Conservation (phyloP, 2,113 vertebrate species). For the Osmerus eperlanus region DNA sequence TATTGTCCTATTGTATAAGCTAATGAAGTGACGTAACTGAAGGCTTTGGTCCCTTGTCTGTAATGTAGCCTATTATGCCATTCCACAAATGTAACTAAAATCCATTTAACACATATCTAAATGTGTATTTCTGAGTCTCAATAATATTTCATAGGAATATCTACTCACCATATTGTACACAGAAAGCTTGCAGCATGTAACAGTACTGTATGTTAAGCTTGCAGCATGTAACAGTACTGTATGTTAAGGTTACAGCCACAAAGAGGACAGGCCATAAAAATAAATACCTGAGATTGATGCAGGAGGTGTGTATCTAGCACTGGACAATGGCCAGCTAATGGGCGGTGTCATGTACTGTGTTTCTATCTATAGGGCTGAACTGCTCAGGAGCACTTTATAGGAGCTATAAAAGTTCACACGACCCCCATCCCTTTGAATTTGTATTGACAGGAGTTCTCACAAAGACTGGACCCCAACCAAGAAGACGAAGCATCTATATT, state of each 20-base stretch:
- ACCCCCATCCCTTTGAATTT: slow-evolving; percentile 49
- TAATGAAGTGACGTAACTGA: slow-evolving; percentile 59
- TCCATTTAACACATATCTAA: too few species aligned
- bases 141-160: too few species aligned
- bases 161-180: too few species aligned
- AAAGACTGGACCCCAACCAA: slow-evolving; percentile 31
- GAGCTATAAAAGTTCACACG: slow-evolving; percentile 57
- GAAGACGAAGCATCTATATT: slow-evolving; percentile 19
- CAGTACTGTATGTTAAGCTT: too few species aligned
- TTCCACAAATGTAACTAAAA: too few species aligned
- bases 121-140: too few species aligned
- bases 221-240: too few species aligned
- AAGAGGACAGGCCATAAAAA: neutral
- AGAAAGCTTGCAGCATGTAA: too few species aligned
- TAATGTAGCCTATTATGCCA: too few species aligned
- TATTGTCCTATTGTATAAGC: slow-evolving; percentile 50
- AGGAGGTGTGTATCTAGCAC: slow-evolving; percentile 21
- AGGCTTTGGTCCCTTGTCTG: neutral
- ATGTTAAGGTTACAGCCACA: neutral
- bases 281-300: slow-evolving; percentile 32
- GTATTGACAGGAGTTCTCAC: slow-evolving; percentile 49
- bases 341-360: slow-evolving; percentile 28
- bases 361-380: slow-evolving; percentile 19
- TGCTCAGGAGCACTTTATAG: slow-evolving; percentile 46
- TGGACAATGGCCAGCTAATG: slow-evolving; percentile 37